Evolutionary conservation across 2,797 vertebrate genomes (phyloP), one percentile per base, ranked within the genome.

Genomic region (Sebastes kiyomatsui): DNA sequence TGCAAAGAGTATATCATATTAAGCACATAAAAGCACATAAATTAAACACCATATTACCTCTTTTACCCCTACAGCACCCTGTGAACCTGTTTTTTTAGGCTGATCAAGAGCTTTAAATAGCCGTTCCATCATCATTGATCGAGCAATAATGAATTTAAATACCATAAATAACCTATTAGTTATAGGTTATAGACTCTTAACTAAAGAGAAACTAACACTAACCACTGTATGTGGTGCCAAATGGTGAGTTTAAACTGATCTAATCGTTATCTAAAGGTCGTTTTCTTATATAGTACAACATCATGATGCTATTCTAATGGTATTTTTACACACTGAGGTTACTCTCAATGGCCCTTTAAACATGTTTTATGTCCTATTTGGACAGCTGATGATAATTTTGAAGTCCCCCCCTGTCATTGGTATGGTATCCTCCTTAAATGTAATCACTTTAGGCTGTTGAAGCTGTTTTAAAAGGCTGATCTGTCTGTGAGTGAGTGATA

Each of bases 1-100:
- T 66, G 71, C 42, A 87, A 80, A 87, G 73, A 70, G 33, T 28
- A 30, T 46, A 84, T 54, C 59, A 35, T 28, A 52, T 28, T 23
- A 23, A 42, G 6, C 38, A 42, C 38, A 42, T 42, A 42, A 42
- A 42, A 42, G 38, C 38, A 42, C 38, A 42, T 42, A 0, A 42
- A 42, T 42, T 3, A 42, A 42, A 64, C 13, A 62, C 22, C 9
- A 28, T 14, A 58, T 13, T 20, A 18, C 54, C 32, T 54, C 5
- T 4, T 67, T 64, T 70, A 32, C 22, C 25, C 22, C n/a, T 32
- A 16, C 14, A 55, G 38, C 22, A 55, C 22, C 69, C 4, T 7
- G 20, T 28, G 18, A 65, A 38, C 7, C 18, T 62, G 68, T 59
- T 67, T 68, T 4, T 8, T 42, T 42, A 54, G 25, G 28, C 16